Base-by-base conservation (phyloP, 1,140 invertebrate genomes). In the Chlorops oryzae region DNA sequence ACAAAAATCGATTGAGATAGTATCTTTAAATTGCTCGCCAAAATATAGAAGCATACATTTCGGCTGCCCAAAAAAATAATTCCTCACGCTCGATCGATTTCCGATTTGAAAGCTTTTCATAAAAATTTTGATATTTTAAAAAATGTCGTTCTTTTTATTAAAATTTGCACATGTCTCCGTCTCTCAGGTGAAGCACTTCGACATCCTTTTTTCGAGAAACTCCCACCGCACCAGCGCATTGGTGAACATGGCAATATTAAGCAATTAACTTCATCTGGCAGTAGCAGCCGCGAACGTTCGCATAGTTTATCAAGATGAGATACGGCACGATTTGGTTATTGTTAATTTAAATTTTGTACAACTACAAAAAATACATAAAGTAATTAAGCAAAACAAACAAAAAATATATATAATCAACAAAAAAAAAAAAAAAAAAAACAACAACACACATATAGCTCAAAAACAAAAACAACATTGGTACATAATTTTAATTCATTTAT, bases 131-230 rank as follows among this genome's bases (percentile, higher is more conserved):
- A 34, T 34, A 34, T 34, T 10, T n/a, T 34, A 10, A 10, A 10
- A 10, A 34, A n/a, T 10, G 28, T 10, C 9, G 9, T 34, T 34
- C 9, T 34, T 9, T 34, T 34, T n/a, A 34, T n/a, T 34, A n/a
- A n/a, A n/a, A n/a, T n/a, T n/a, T n/a, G n/a, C n/a, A n/a, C n/a
- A n/a, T 28, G 17, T 18, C 2, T 25, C 18, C 6, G 20, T 13
- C 3, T 47, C 49, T 5, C 22, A 72, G 70, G 70, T 27, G 93
- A 98, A 56, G 90, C 94, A 5, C 73, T 99, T 52, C 75, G 81
- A 23, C 96, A 99, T 78, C 86, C 90, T 18, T 98, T 97, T 78
- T 98, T 98, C 74, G 83, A 84, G 55, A 86, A 89, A 59, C 79
- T 95, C 58, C 84, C 87, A 15, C 70, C 79, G 12, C 81, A 87